These are phyloP conservation scores for Pachypsylla venusta DNA, from an alignment of 1,140 invertebrate species.

Conservation along the genomic window DNA sequence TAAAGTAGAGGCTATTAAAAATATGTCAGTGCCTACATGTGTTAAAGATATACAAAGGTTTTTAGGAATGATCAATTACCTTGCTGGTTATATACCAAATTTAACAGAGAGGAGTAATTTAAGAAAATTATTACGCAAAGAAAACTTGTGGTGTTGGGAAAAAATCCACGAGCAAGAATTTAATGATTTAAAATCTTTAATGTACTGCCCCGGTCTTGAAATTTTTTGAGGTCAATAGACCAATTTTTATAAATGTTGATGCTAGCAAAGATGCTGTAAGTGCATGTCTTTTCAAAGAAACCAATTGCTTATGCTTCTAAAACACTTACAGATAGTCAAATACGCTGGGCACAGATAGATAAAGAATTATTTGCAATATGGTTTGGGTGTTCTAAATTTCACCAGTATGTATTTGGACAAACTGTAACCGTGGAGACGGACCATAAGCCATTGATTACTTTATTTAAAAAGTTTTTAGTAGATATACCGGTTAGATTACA, in stretches of 20 bases:
- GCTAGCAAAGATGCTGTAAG: constrained; percentile 27
- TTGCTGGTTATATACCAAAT: constrained; percentile 26
- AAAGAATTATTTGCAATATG: constrained; percentile 16
- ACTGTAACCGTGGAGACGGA: constrained; percentile 30
- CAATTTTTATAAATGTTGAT: constrained; percentile 24
- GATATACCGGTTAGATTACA: constrained; percentile 30
- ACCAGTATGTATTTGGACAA: constrained; percentile 28
- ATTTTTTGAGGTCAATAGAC: constrained; percentile 21
- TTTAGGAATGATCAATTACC: constrained; percentile 31
- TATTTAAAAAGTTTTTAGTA: constrained; percentile 32
- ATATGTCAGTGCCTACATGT: constrained; percentile 19
- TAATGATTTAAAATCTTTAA: neutral
- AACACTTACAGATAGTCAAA: neutral
- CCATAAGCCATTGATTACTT: constrained; percentile 32
- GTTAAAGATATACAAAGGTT: constrained; percentile 30
- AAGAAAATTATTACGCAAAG: constrained; percentile 24
- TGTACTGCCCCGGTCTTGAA: neutral
- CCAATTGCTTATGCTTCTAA: neutral
- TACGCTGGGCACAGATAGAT: constrained; percentile 13
- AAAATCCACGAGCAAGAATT: constrained; percentile 1
- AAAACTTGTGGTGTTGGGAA: constrained; percentile 23
- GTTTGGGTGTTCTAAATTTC: constrained; percentile 26
- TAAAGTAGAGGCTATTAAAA: constrained; percentile 29
- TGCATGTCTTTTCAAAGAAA: constrained; percentile 22
- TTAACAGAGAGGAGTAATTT: constrained; percentile 23